Percentiles rank a stretch among this genome's conserved stretches.
Evolutionary conservation across 2,797 vertebrate genomes (phyloP).

Genomic region (Alectoris magna): DNA sequence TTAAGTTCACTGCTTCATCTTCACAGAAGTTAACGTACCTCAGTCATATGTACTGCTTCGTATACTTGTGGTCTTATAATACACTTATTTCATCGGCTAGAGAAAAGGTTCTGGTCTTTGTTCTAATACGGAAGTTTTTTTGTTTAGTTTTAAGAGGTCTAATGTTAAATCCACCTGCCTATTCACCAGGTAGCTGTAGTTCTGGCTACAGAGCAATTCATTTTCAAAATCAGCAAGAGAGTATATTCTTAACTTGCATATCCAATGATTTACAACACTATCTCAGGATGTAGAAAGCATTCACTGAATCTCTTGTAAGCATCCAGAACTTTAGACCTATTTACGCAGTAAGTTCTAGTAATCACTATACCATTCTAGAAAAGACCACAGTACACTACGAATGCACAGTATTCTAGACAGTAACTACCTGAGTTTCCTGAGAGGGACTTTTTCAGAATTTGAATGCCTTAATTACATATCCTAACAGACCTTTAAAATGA

Average conservation of each 20-base stretch:
- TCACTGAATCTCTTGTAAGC: background rate
- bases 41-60: background rate
- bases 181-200: background rate
- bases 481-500: background rate
- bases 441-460: background rate
- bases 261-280: background rate
- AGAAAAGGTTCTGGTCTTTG: background rate
- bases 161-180: background rate
- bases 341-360: background rate
- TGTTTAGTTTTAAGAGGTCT: background rate
- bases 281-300: background rate
- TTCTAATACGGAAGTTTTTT: background rate
- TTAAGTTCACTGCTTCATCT: background rate
- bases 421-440: background rate
- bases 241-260: background rate
- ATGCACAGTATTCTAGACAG: background rate
- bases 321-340: background rate
- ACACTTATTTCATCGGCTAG: background rate
- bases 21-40: background rate
- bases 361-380: background rate
- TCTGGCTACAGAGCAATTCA: background rate
- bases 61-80: background rate
- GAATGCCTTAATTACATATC: background rate
- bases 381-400: background rate
- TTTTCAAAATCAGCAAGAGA: background rate